Conservation (phyloP, 2,797 vertebrate species). For the Apogon hyalosoma region DNA sequence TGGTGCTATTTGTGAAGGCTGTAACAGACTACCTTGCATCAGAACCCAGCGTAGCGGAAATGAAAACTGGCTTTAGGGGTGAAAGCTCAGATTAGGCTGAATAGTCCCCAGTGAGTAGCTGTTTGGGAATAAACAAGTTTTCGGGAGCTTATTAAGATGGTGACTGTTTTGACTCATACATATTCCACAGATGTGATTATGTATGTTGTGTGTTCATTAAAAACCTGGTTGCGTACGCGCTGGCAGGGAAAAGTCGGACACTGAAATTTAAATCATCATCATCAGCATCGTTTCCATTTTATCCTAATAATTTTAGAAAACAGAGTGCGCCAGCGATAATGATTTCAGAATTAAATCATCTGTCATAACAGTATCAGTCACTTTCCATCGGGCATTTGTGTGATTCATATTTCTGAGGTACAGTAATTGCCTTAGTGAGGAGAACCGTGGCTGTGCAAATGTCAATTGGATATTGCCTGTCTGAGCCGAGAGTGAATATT, state of each 20-base stretch:
- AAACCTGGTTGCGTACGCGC: background rate
- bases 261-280: background rate
- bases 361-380: background rate
- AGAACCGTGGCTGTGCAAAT: conserved; percentile 39
- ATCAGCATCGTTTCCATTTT: conserved; percentile 4
- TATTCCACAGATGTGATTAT: background rate
- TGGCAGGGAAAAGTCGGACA: background rate
- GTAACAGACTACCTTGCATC: conserved; percentile 8
- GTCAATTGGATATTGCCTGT: conserved; percentile 44
- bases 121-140: conserved; percentile 10
- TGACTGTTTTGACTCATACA: conserved; percentile 14
- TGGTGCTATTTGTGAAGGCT: conserved; percentile 11
- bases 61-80: conserved; percentile 29
- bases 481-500: conserved; percentile 19
- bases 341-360: conserved; percentile 14
- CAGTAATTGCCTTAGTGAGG: conserved; percentile 25
- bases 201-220: background rate
- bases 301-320: background rate
- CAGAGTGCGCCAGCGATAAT: background rate
- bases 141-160: conserved; percentile 25
- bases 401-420: conserved; percentile 27
- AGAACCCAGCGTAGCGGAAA: conserved; percentile 19
- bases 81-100: conserved; percentile 19
- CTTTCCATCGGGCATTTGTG: conserved; percentile 18
- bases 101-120: conserved; percentile 12